phyloP scores from a whole-genome alignment of 2,113 vertebrate genomes.

The Coreoperca whiteheadi region DNA sequence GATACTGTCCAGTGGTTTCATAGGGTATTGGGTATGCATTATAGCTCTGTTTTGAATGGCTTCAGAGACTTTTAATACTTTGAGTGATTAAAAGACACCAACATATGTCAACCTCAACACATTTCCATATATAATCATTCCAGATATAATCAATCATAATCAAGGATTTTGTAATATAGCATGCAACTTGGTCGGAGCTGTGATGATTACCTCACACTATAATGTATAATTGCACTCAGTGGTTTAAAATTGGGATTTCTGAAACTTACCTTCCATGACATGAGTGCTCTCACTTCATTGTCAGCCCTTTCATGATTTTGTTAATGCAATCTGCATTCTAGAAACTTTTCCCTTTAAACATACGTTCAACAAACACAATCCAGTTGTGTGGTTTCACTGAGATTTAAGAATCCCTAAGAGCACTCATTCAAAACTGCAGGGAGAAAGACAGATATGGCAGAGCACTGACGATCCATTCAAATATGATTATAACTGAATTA shows the following conservation, averaged over 20 bases:
- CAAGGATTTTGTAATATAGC: not conserved
- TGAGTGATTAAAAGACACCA: not conserved
- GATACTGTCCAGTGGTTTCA: not conserved
- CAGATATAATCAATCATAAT: too few species aligned
- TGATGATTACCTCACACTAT: conserved; percentile 10
- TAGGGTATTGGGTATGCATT: not conserved
- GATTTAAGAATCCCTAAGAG: conserved; percentile 65
- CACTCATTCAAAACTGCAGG: conserved; percentile 64
- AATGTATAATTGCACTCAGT: not conserved
- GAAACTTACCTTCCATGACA: conserved; percentile 10
- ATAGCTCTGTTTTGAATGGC: not conserved
- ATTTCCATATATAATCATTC: not conserved
- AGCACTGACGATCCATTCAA: conserved; percentile 76
- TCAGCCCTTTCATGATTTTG: conserved; percentile 39
- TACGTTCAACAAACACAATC: conserved; percentile 48
- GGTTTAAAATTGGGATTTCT: conserved; percentile 1
- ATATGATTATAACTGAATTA: conserved; percentile 80
- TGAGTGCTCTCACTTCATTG: conserved; percentile 12
- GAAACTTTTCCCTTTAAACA: conserved; percentile 61
- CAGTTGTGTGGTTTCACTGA: conserved; percentile 60
- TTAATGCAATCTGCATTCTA: conserved; percentile 45
- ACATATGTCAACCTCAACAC: not conserved
- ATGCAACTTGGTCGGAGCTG: not conserved
- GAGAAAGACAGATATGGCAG: conserved; percentile 67
- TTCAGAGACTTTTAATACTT: not conserved